Conservation (phyloP, 64 coral and sea anemone species). For the Acropora tenuis region DNA sequence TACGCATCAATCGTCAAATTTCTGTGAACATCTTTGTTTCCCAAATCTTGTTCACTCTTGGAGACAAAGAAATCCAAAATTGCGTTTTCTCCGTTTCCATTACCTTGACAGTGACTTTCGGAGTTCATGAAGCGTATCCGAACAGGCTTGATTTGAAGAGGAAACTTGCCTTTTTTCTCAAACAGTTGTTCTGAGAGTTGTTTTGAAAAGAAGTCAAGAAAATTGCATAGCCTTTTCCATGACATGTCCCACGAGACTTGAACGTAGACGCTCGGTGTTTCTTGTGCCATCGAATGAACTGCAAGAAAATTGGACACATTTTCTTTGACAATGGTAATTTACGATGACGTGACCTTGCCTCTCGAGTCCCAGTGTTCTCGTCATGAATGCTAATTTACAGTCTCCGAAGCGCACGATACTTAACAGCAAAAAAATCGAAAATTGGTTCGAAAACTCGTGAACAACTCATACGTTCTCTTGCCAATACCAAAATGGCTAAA, state of each 20-base stretch:
- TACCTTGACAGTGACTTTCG: background rate
- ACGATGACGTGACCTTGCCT: no score
- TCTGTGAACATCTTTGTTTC: conserved; percentile 21
- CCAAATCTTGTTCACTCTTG: background rate
- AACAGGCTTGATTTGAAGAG: background rate
- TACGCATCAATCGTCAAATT: conserved; percentile 59
- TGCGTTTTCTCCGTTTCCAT: background rate
- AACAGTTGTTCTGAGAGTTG: conserved; percentile 27
- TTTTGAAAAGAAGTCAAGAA: conserved; percentile 29
- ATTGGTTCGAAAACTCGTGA: no score
- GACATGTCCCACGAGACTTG: conserved; percentile 36
- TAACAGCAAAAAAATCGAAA: no score
- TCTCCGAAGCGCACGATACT: no score
- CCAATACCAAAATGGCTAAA: no score
- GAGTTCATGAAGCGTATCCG: conserved; percentile 43
- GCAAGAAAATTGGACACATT: background rate
- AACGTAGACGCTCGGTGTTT: conserved; percentile 27
- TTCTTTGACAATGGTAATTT: no score
- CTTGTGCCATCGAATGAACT: background rate
- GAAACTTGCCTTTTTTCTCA: background rate
- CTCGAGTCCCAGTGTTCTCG: no score
- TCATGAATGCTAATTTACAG: no score
- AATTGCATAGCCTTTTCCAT: conserved; percentile 38
- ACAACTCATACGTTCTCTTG: no score
- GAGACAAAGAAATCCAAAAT: conserved; percentile 41